Percentiles rank a stretch among this genome's conserved stretches.
Conservation (phyloP, 2,113 vertebrate genomes). For the Epinephelus cyanopodus region DNA sequence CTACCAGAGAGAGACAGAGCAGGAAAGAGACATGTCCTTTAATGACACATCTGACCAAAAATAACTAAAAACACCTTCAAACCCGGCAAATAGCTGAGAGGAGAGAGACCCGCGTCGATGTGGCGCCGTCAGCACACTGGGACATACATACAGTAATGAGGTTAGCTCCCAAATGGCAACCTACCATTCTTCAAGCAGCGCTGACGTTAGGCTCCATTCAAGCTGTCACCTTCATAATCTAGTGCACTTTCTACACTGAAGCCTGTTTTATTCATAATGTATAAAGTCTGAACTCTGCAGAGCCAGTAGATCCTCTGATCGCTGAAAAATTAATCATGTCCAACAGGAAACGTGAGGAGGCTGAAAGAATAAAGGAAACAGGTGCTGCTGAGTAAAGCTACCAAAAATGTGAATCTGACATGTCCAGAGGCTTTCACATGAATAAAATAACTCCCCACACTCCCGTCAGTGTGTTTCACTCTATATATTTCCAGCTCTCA, state of each 20-base stretch:
- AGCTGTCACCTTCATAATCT: conserved; percentile 46
- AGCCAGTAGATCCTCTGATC: not conserved
- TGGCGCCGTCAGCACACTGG: conserved; percentile 34
- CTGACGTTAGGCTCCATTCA: conserved; percentile 18
- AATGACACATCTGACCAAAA: conserved; percentile 51
- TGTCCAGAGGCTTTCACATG: not conserved
- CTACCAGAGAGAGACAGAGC: not conserved
- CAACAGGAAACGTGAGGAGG: not conserved
- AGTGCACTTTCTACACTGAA: conserved; percentile 22
- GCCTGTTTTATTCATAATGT: conserved; percentile 45
- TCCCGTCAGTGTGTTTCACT: conserved; percentile 29
- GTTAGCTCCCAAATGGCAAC: conserved; percentile 47
- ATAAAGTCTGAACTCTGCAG: conserved; percentile 41
- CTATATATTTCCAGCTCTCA: conserved; percentile 53
- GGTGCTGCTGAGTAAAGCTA: conserved; percentile 11
- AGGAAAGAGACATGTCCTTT: conserved; percentile 57
- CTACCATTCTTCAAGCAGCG: conserved; percentile 18
- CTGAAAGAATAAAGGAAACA: conserved; percentile 4
- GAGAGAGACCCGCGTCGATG: conserved; percentile 42
- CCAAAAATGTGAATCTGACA: conserved; percentile 46
- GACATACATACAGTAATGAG: conserved; percentile 65
- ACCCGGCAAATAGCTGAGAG: conserved; percentile 21
- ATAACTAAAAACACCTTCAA: conserved; percentile 63
- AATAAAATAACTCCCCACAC: conserved; percentile 46
- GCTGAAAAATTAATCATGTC: conserved; percentile 37